These are phyloP conservation scores for Orthonychiurus folsomi DNA, from an alignment of 2,888 invertebrate species.

Conservation along the genomic window DNA sequence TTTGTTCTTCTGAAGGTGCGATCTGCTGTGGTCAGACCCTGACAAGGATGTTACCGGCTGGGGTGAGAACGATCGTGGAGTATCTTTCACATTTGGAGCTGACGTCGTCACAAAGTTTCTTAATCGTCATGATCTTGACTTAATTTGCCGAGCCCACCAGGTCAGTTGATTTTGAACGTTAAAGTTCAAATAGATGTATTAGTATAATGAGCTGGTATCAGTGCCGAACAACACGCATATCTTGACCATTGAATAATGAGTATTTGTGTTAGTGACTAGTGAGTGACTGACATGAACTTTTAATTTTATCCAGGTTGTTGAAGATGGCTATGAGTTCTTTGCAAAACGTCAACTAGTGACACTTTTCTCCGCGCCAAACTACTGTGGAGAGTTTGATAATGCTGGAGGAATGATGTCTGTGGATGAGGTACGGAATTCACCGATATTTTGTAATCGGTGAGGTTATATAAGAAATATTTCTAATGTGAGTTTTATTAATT, in stretches of 20 bases:
- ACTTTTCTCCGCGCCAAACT: constrained; percentile 95
- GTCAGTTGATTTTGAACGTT: constrained; percentile 47
- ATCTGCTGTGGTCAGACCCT: constrained; percentile 93
- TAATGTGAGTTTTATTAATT: too few relatives aligned
- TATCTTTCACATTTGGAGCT: constrained; percentile 95
- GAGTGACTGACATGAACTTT: not conserved
- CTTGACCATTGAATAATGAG: not conserved
- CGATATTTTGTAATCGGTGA: too few relatives aligned
- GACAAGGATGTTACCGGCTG: constrained; percentile 57
- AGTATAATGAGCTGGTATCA: too few relatives aligned
- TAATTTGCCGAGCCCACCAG: constrained; percentile 97
- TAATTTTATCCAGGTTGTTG: constrained; percentile 62
- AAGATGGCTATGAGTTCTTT: constrained; percentile 99
- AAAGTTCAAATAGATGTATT: too few relatives aligned
- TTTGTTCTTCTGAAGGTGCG: constrained; percentile 68
- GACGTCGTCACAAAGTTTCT: constrained; percentile 95
- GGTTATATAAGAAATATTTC: too few relatives aligned
- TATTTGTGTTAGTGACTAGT: not conserved
- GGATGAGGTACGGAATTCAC: constrained; percentile 93
- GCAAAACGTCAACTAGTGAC: constrained; percentile 97
- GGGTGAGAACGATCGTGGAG: constrained; percentile 96
- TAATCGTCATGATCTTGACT: constrained; percentile 90
- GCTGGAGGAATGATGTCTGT: constrained; percentile 99
- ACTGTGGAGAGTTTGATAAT: constrained; percentile 97
- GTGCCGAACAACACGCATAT: too few relatives aligned